These are phyloP conservation scores for Argopecten irradians DNA, from an alignment of 1,140 invertebrate species.

Conservation along the genomic window DNA sequence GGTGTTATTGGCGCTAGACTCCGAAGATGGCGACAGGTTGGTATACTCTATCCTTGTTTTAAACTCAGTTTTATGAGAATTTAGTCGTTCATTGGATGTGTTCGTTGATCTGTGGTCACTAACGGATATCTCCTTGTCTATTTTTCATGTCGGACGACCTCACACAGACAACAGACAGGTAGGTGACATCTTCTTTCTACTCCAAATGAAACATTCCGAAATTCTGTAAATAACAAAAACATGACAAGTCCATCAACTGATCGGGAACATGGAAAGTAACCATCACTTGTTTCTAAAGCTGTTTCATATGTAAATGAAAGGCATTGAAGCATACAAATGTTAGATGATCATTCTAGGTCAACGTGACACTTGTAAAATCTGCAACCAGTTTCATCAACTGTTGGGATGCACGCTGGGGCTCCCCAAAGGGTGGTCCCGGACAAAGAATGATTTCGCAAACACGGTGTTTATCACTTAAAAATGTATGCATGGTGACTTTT, in stretches of 20 bases:
- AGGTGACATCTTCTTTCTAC: background rate
- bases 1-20: slow-evolving; percentile 20
- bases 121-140: background rate
- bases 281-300: background rate
- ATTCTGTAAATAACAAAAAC: slow-evolving; percentile 23
- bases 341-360: background rate
- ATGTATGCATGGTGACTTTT: background rate
- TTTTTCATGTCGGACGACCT: background rate
- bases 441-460: background rate
- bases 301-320: background rate
- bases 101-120: background rate
- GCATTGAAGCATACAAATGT: background rate
- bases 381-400: slow-evolving; percentile 20
- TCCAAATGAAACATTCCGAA: slow-evolving; percentile 2
- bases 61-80: background rate
- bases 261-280: background rate
- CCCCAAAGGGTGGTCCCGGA: background rate
- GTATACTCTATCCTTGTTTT: background rate
- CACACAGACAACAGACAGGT: slow-evolving; percentile 1
- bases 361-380: slow-evolving; percentile 9
- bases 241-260: background rate
- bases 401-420: slow-evolving; percentile 4
- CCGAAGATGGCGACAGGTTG: slow-evolving; percentile 13
- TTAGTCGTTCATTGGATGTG: background rate
- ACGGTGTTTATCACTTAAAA: background rate